Evolutionary conservation across 2,888 invertebrate species (phyloP).

Genomic region (Drosophila meridiana): DNA sequence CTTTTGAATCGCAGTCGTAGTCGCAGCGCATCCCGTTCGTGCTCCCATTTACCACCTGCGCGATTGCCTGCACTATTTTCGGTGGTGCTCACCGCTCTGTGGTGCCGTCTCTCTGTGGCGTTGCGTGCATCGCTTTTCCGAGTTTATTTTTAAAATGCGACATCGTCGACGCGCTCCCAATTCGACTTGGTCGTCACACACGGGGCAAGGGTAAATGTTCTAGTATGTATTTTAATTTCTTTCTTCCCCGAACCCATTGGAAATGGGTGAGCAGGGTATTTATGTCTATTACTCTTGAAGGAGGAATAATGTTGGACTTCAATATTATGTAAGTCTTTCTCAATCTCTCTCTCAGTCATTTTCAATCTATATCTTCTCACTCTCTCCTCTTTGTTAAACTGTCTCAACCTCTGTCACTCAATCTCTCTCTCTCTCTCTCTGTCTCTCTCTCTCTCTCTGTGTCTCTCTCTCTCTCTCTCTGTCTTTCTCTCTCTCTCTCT

Average conservation of each 20-base stretch:
- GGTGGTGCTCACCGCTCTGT: slow-evolving; percentile 34
- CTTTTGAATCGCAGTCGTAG: slow-evolving; percentile 41
- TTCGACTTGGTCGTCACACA: slow-evolving; percentile 44
- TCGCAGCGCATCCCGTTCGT: slow-evolving; percentile 63
- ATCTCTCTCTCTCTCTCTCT: neutral
- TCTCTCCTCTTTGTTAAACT: neutral
- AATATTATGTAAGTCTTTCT: neutral
- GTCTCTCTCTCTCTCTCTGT: neutral
- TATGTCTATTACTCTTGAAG: neutral
- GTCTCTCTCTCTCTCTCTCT: neutral
- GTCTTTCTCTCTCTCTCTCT: neutral
- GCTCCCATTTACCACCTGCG: slow-evolving; percentile 78
- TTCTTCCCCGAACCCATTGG: neutral
- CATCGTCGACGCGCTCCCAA: slow-evolving; percentile 63
- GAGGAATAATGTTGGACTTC: neutral
- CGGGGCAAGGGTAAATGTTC: slow-evolving; percentile 70
- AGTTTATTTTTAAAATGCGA: slow-evolving; percentile 69
- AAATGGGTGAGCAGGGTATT: neutral
- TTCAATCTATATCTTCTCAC: neutral
- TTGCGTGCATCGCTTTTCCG: slow-evolving; percentile 55
- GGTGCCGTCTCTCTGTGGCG: slow-evolving; percentile 23
- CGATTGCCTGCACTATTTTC: slow-evolving; percentile 73
- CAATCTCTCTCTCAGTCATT: neutral
- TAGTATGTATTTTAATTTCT: slow-evolving; percentile 11
- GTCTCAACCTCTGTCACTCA: too few relatives aligned